phyloP scores from a whole-genome alignment of 1,140 invertebrate genomes.

The Hypsibius dujardini region DNA sequence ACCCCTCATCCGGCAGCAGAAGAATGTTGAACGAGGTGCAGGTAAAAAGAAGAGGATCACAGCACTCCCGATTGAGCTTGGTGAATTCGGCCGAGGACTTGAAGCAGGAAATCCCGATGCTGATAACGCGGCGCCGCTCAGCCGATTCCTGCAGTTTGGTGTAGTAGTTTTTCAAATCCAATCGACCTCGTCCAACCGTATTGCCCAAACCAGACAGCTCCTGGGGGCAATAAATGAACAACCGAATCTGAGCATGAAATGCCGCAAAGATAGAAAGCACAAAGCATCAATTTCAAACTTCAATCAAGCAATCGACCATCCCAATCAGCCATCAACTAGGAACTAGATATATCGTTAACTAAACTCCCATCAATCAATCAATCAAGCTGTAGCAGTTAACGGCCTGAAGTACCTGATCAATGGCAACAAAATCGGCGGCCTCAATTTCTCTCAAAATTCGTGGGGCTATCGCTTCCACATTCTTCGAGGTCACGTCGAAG shows the following conservation, averaged over 20 bases:
- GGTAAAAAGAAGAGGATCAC: neutral
- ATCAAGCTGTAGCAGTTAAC: neutral
- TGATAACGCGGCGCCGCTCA: neutral
- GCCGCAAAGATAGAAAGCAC: no score
- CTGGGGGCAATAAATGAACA: neutral
- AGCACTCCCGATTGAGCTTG: neutral
- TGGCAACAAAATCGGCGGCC: neutral
- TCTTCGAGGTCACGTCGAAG: neutral
- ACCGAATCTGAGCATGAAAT: neutral
- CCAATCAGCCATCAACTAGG: neutral
- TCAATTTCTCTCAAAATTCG: neutral
- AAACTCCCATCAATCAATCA: neutral
- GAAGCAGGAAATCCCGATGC: slow-evolving; percentile 8
- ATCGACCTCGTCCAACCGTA: neutral
- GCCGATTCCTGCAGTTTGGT: neutral
- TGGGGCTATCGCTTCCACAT: neutral
- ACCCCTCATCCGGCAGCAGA: neutral
- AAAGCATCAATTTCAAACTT: neutral
- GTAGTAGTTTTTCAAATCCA: neutral
- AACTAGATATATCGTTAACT: neutral
- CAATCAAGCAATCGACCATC: neutral
- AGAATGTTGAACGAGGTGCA: slow-evolving; percentile 1
- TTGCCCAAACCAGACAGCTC: slow-evolving; percentile 7
- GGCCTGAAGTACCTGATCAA: slow-evolving; percentile 5
- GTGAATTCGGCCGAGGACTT: neutral